Evolutionary conservation across 23 tunicate genomes (phyloP).

Genomic region (Diplosoma virens): DNA sequence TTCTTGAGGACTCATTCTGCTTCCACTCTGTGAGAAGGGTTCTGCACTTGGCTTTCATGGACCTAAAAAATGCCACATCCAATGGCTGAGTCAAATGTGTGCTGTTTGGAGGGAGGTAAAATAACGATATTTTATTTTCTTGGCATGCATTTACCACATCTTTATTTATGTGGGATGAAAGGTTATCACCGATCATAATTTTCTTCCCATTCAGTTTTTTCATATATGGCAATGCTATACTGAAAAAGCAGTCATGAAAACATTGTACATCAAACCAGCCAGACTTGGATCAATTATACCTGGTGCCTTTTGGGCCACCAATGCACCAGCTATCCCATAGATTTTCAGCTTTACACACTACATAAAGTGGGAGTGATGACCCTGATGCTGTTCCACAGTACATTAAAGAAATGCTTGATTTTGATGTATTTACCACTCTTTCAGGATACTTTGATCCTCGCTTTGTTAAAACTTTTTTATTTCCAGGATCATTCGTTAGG

Average conservation of each 20-base stretch:
- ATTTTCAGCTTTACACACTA: constrained; percentile 27
- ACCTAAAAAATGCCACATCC: constrained; percentile 17
- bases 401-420: constrained; percentile 2
- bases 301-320: constrained; percentile 22
- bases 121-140: constrained; percentile 16
- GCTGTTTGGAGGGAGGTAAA: constrained; percentile 33
- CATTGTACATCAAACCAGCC: constrained; percentile 31
- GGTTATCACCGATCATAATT: constrained; percentile 22
- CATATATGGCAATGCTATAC: neutral
- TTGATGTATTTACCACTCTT: constrained; percentile 12
- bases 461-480: constrained; percentile 1
- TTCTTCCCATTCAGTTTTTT: constrained; percentile 28
- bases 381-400: constrained; percentile 23
- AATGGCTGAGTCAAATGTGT: constrained; percentile 20
- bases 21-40: constrained; percentile 4
- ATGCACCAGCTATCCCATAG: constrained; percentile 15
- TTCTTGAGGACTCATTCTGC: neutral
- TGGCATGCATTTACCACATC: constrained; percentile 12
- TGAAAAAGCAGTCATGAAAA: constrained; percentile 26
- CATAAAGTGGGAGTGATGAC: neutral
- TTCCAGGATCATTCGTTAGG: constrained; percentile 24
- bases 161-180: constrained; percentile 13
- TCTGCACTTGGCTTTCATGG: constrained; percentile 19
- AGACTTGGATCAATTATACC: constrained; percentile 6
- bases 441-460: constrained; percentile 16